These are phyloP conservation scores for Dreissena polymorpha DNA, from an alignment of 1,140 invertebrate genomes.

Conservation along the genomic window DNA sequence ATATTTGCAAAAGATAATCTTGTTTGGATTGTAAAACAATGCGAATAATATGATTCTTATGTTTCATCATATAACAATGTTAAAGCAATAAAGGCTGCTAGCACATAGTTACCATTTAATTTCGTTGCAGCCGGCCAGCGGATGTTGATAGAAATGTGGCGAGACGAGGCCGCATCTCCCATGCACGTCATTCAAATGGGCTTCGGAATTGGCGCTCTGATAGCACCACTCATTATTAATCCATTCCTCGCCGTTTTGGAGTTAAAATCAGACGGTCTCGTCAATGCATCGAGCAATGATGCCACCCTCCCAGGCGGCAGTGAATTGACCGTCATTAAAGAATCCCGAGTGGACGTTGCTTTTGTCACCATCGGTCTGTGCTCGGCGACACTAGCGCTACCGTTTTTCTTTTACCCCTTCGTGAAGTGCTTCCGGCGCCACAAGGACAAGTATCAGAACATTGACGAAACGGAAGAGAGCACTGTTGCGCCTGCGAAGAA, in stretches of 20 bases:
- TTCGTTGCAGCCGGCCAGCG: conserved; percentile 57
- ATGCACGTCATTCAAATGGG: conserved; percentile 62
- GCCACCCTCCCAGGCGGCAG: not conserved
- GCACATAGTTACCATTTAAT: no score
- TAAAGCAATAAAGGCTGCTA: no score
- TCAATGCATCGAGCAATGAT: not conserved
- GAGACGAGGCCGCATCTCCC: conserved; percentile 47
- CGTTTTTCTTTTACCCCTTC: conserved; percentile 49
- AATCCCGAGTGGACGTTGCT: conserved; percentile 51
- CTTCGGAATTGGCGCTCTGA: conserved; percentile 60
- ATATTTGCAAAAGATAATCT: no score
- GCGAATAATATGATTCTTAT: no score
- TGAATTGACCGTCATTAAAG: conserved; percentile 14
- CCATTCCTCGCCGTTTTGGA: conserved; percentile 52
- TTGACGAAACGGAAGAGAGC: not conserved
- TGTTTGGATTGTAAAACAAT: no score
- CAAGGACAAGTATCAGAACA: conserved; percentile 2
- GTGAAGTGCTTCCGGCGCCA: not conserved
- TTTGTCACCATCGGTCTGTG: conserved; percentile 52
- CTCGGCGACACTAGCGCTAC: conserved; percentile 17
- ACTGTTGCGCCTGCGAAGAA: not conserved
- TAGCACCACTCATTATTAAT: conserved; percentile 55
- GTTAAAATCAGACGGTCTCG: not conserved
- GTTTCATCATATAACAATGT: no score
- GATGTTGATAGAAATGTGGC: conserved; percentile 56